These are phyloP conservation scores for Bovichtus diacanthus DNA, from an alignment of 2,797 vertebrate genomes.

Conservation along the genomic window DNA sequence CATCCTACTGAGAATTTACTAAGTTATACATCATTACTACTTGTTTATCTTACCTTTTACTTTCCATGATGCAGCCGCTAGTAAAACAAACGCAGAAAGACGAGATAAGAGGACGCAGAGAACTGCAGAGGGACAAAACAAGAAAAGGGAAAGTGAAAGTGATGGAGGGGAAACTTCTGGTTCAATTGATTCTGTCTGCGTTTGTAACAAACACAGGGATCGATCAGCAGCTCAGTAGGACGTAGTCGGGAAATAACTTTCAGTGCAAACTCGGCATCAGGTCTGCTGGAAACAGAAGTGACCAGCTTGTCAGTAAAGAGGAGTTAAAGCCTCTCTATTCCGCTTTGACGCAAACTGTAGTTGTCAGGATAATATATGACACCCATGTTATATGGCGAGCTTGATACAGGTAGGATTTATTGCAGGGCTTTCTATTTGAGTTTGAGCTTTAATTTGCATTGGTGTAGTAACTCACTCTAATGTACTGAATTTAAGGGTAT, in stretches of 20 bases:
- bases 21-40: background rate
- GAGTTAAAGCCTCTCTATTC: background rate
- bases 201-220: conserved; percentile 21
- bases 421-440: background rate
- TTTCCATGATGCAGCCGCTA: background rate
- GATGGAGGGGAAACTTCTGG: background rate
- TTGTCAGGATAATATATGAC: no score
- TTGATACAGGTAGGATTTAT: background rate
- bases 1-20: background rate
- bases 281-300: conserved; percentile 10
- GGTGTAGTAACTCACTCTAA: background rate
- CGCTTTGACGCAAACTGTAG: background rate
- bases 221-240: conserved; percentile 20
- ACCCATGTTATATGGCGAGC: no score
- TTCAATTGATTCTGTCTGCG: background rate
- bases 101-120: background rate
- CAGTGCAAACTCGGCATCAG: conserved; percentile 5
- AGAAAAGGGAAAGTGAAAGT: background rate
- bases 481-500: no score
- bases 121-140: background rate
- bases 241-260: conserved; percentile 5
- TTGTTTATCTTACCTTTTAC: background rate
- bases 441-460: background rate
- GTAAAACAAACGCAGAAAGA: background rate
- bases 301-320: background rate